Percentiles rank a stretch among this genome's conserved stretches.
phyloP scores from a whole-genome alignment of 2,888 invertebrate genomes.

The Brenthis hecate region DNA sequence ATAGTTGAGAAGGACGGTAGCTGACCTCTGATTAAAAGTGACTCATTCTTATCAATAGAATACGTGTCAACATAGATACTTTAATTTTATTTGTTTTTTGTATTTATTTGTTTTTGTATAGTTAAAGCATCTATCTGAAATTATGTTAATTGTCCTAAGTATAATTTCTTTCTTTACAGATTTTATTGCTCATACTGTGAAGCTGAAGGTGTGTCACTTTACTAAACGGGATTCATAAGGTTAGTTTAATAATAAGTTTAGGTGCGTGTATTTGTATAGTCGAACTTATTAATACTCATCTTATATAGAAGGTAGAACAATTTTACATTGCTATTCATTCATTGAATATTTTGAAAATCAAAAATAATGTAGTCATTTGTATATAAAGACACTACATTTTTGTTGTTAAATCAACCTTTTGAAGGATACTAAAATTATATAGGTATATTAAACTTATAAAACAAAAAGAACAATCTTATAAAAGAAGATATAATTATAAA shows the following conservation, averaged over 20 bases:
- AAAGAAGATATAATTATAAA: too few relatives aligned
- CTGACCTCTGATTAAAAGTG: conserved; percentile 28
- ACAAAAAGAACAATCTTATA: too few relatives aligned
- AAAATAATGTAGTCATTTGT: too few relatives aligned
- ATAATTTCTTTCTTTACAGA: conserved; percentile 24
- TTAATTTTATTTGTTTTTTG: neutral
- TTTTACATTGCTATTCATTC: too few relatives aligned
- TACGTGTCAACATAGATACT: conserved; percentile 5
- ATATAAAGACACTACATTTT: too few relatives aligned
- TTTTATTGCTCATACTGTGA: conserved; percentile 17
- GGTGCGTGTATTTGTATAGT: neutral
- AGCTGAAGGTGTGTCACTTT: conserved; percentile 18
- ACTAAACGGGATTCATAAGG: conserved; percentile 26
- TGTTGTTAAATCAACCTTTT: too few relatives aligned
- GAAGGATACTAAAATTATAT: too few relatives aligned
- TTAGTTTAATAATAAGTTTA: conserved; percentile 12
- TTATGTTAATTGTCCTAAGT: neutral
- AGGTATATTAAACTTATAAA: too few relatives aligned
- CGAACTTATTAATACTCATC: neutral
- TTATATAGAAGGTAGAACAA: too few relatives aligned
- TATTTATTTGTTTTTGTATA: neutral
- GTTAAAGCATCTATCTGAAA: neutral
- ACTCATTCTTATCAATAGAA: conserved; percentile 13
- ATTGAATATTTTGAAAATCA: too few relatives aligned
- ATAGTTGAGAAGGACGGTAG: conserved; percentile 28